phyloP scores from a whole-genome alignment of 2,888 invertebrate genomes.

The Diploptera punctata region DNA sequence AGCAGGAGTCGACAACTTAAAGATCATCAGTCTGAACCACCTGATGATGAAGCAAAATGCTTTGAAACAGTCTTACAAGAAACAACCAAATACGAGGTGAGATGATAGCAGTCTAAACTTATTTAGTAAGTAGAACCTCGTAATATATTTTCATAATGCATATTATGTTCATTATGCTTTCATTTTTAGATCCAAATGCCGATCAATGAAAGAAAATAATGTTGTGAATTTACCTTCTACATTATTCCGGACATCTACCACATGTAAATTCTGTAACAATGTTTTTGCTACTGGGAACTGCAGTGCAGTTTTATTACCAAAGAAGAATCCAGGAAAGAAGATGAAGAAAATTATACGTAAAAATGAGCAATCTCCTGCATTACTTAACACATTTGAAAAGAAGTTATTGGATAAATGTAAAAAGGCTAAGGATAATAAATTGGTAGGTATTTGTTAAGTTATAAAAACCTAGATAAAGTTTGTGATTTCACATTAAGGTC shows the following conservation, averaged over 20 bases:
- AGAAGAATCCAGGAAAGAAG: slow-evolving; percentile 26
- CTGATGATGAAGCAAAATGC: no score
- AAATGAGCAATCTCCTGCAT: background rate
- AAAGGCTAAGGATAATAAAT: slow-evolving; percentile 25
- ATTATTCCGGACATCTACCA: background rate
- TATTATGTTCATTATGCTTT: no score
- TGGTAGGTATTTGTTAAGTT: slow-evolving; percentile 26
- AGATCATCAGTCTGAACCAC: no score
- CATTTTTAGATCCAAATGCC: slow-evolving; percentile 29
- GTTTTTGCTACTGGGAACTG: slow-evolving; percentile 19
- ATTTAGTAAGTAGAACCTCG: no score
- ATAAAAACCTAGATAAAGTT: background rate
- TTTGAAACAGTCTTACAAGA: no score
- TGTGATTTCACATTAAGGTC: background rate
- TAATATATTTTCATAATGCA: no score
- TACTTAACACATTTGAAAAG: slow-evolving; percentile 23
- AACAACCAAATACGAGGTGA: no score
- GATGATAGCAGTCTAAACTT: no score
- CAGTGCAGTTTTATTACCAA: slow-evolving; percentile 12
- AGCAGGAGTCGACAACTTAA: no score
- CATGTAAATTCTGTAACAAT: slow-evolving; percentile 34
- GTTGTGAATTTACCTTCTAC: slow-evolving; percentile 16
- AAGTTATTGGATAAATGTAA: slow-evolving; percentile 24
- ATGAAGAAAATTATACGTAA: slow-evolving; percentile 28
- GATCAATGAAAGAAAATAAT: background rate